Evolutionary conservation across 92 coral and sea anemone species (phyloP).

Genomic region (Meandrina meandrites): DNA sequence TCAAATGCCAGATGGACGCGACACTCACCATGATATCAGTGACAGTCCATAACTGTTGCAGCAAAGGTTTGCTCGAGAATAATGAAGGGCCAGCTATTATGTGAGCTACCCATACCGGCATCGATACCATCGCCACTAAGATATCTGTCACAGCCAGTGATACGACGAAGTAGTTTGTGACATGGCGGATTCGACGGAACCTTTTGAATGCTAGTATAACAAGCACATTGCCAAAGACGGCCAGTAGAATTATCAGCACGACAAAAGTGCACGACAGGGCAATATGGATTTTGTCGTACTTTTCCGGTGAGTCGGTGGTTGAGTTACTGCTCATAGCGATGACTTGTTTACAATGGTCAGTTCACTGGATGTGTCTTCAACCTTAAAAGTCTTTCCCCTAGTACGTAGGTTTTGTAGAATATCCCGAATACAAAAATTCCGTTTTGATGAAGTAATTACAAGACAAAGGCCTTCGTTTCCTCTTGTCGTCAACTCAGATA

Average conservation of each 20-base stretch:
- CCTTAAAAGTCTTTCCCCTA: neutral
- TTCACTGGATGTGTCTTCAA: neutral
- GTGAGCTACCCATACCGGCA: conserved; percentile 88
- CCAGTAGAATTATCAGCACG: conserved; percentile 65
- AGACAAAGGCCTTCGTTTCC: neutral
- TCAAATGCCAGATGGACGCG: conserved; percentile 90
- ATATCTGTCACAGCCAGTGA: conserved; percentile 84
- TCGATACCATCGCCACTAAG: conserved; percentile 72
- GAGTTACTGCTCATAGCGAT: conserved; percentile 26
- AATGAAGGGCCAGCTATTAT: conserved; percentile 59
- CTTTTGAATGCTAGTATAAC: conserved; percentile 83
- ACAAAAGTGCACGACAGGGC: conserved; percentile 56
- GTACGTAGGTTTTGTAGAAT: neutral
- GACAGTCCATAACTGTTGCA: conserved; percentile 87
- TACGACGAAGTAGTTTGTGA: conserved; percentile 80
- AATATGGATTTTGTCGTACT: conserved; percentile 15
- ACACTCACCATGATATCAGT: conserved; percentile 86
- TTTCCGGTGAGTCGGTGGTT: conserved; percentile 3
- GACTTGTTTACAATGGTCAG: neutral
- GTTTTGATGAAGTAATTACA: neutral
- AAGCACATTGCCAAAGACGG: conserved; percentile 68
- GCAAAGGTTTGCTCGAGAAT: conserved; percentile 43
- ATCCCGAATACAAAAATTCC: neutral
- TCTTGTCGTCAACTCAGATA: neutral
- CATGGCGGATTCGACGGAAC: conserved; percentile 75